Base-by-base conservation (phyloP, 2,113 vertebrate genomes). In the Hippocampus comes region DNA sequence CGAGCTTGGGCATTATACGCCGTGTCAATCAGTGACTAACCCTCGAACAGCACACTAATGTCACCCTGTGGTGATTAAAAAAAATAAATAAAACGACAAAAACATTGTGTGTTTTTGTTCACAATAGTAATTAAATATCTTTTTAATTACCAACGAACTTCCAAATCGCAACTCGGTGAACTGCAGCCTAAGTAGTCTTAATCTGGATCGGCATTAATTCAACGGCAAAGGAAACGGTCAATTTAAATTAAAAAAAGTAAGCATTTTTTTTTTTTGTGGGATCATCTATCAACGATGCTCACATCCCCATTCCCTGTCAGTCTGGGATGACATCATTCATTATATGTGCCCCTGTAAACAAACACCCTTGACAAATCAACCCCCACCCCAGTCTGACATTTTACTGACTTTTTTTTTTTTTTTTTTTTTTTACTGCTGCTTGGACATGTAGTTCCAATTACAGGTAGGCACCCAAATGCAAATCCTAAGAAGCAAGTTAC, bases 381-480 rank as follows among this genome's bases (percentile, higher is more conserved):
- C 34, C 34, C 34, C 34, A 38, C n/a, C 66, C 34, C 43, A 61
- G 20, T 75, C 41, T 77, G 49, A 80, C 77, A 49, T 68, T 79
- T 70, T 79, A 15, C 78, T 38, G 34, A 38, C 5, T 6, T 38
- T 38, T 71, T 49, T 49, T 48, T 84, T 70, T 83, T 78, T 63
- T 88, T 90, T 91, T 90, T 92, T 88, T 71, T 48, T 48, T 48
- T 4, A 15, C 80, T 86, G 93, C 95, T 95, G 94, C 95, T 91
- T 89, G 92, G 83, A 90, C 75, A 49, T 73, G 89, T 93, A 98
- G 97, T 98, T 89, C 97, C 97, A 84, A 99, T 99, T 89, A 98
- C 96, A 82, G 97, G 97, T 99, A 93, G 96, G 97, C 89, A 65
- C 18, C 18, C n/a, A 10, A 25, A 38, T 38, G 20, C 27, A 68